Evolutionary conservation across 2,888 invertebrate species (phyloP), one percentile per base, ranked within the genome.

Genomic region (Apantesis nais): DNA sequence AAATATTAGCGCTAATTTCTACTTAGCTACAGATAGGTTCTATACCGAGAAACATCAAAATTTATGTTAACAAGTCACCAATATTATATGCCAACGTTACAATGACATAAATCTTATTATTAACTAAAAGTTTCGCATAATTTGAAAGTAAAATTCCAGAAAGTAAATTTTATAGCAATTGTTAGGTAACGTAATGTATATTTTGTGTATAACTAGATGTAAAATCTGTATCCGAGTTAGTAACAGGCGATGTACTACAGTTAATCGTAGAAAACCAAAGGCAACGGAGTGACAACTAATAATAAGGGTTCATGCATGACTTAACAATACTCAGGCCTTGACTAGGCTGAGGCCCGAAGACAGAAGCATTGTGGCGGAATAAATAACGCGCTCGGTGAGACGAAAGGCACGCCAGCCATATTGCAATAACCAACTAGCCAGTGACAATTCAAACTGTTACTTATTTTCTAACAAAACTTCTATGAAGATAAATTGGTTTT

Each of bases 211-310:
- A 14, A 25, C 11, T 25, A 58, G 29, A 29, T 22, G 7, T n/a
- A 52, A 2, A 9, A 9, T 52, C 48, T 48, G 16, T 22, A 1
- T 48, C 22, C n/a, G 37, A 7, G n/a, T 29, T 22, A 29, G 37
- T 72, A 22, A 22, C n/a, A 66, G 58, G 29, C 31, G 68, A 61
- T 65, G 52, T 62, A 67, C 34, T 67, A 65, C 41, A 62, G 70
- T 48, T 70, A 60, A 75, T 75, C 70, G 73, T 63, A 75, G 64
- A 69, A 66, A 66, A 75, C 62, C 66, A 64, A 66, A 83, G 73
- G 74, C 80, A 85, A 73, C 79, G 76, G 73, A 83, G 86, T 89
- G 86, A 85, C 80, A 87, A 85, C 83, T 84, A 84, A 85, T 85
- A 84, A 80, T 78, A 78, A 78, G 77, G 74, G 83, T 86, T 86